These are phyloP conservation scores for Pipistrellus pipistrellus DNA, from an alignment of 2,797 vertebrate species.

Conservation along the genomic window DNA sequence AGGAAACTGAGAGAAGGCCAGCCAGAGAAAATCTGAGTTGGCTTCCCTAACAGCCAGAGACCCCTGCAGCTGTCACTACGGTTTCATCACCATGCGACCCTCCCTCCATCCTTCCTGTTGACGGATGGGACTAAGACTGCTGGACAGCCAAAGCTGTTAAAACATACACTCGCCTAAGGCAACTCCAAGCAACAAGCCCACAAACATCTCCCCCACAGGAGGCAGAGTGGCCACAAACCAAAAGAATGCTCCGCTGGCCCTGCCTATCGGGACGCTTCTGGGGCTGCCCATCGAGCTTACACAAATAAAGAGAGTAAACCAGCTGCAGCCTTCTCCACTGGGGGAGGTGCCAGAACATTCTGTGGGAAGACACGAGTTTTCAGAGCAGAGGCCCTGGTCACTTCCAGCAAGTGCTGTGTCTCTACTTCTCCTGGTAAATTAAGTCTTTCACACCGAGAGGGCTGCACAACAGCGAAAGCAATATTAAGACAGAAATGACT, in stretches of 20 bases:
- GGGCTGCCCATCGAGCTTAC: not conserved
- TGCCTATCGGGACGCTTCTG: not conserved
- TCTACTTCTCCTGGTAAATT: not conserved
- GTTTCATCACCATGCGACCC: not conserved
- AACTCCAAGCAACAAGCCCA: slow-evolving; percentile 10
- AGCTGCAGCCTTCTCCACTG: not conserved
- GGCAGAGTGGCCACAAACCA: slow-evolving; percentile 33
- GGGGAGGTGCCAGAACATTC: not conserved
- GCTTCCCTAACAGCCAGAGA: not conserved
- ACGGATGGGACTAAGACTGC: not conserved
- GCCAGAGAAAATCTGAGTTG: not conserved
- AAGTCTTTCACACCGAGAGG: not conserved
- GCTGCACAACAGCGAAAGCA: not conserved
- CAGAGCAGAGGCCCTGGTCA: not conserved
- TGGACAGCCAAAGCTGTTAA: not conserved
- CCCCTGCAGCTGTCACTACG: not conserved
- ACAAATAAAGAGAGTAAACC: not conserved
- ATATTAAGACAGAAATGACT: not conserved
- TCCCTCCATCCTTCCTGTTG: not conserved
- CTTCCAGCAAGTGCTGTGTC: not conserved
- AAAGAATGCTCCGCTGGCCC: not conserved
- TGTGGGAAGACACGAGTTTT: not conserved
- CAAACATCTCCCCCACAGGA: not conserved
- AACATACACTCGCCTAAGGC: not conserved
- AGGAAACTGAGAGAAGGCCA: not conserved